Percentiles rank a stretch among this genome's conserved stretches.
Evolutionary conservation across 1,140 invertebrate genomes (phyloP).

Genomic region (Psix sp.): DNA sequence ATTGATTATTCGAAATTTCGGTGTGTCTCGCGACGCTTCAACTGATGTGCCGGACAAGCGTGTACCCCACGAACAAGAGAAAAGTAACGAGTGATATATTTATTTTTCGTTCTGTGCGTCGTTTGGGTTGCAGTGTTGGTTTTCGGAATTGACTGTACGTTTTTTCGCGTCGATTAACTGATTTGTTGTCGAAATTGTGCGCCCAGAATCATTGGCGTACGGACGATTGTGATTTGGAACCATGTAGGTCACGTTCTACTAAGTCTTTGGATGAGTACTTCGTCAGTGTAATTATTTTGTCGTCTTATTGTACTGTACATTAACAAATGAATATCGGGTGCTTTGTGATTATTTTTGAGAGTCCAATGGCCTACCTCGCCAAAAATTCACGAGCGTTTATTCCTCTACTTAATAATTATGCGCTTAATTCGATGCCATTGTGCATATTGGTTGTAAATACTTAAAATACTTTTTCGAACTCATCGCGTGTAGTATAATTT

Average conservation of each 20-base stretch:
- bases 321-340: slow-evolving; percentile 57
- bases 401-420: slow-evolving; percentile 61
- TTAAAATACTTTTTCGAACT: slow-evolving; percentile 55
- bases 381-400: slow-evolving; percentile 58
- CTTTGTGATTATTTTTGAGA: slow-evolving; percentile 68
- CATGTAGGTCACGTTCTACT: slow-evolving; percentile 28
- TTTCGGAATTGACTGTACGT: slow-evolving; percentile 29
- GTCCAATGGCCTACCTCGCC: slow-evolving; percentile 71
- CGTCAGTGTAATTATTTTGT: slow-evolving; percentile 36
- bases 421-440: slow-evolving; percentile 53
- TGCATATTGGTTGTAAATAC: slow-evolving; percentile 59
- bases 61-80: slow-evolving; percentile 13
- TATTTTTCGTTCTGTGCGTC: slow-evolving; percentile 38
- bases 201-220: slow-evolving; percentile 10
- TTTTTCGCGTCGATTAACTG: slow-evolving; percentile 6
- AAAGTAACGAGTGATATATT: slow-evolving; percentile 40
- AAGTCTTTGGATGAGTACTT: slow-evolving; percentile 26
- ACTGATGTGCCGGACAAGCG: slow-evolving; percentile 39
- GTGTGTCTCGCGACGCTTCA: slow-evolving; percentile 28
- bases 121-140: slow-evolving; percentile 43
- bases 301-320: slow-evolving; percentile 40
- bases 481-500: slow-evolving; percentile 54
- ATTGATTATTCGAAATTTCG: slow-evolving; percentile 30
- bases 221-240: slow-evolving; percentile 37
- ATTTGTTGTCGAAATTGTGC: slow-evolving; percentile 25